Percentiles rank a stretch among this genome's conserved stretches.
Evolutionary conservation across 2,888 invertebrate species (phyloP).

Genomic region (Neria commutata): DNA sequence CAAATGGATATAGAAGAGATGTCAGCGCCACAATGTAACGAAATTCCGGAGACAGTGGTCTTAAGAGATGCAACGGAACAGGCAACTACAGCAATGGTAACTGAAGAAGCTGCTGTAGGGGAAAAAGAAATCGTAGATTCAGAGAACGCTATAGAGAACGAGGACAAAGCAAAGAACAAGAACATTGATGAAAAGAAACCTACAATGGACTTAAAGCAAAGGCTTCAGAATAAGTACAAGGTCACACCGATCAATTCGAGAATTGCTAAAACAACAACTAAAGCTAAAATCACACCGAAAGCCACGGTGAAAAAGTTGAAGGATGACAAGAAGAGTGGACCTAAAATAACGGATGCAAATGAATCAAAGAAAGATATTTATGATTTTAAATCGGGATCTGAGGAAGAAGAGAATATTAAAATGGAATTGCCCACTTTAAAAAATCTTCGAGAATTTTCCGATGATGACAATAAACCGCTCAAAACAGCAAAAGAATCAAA

Average conservation of each 20-base stretch:
- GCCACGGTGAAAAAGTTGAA: conserved; percentile 17
- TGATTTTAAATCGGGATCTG: conserved; percentile 60
- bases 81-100: not conserved
- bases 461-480: conserved; percentile 55
- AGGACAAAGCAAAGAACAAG: not conserved
- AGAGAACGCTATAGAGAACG: not conserved
- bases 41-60: too few relatives aligned
- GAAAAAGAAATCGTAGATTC: not conserved
- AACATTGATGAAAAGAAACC: not conserved
- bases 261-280: conserved; percentile 16
- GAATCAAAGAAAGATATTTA: conserved; percentile 50
- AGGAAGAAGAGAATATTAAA: conserved; percentile 60
- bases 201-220: conserved; percentile 29
- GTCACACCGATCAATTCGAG: conserved; percentile 27
- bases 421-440: conserved; percentile 59
- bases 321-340: conserved; percentile 12
- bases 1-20: conserved; percentile 55
- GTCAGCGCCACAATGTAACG: too few relatives aligned
- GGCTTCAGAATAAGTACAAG: conserved; percentile 36
- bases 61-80: not conserved
- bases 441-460: conserved; percentile 56
- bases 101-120: not conserved
- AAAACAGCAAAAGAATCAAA: conserved; percentile 33
- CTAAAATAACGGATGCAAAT: conserved; percentile 10
- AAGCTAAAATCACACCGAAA: conserved; percentile 18